Evolutionary conservation across 2,113 vertebrate species (phyloP), one percentile per base, ranked within the genome.

Genomic region (Danionella cerebrum): DNA sequence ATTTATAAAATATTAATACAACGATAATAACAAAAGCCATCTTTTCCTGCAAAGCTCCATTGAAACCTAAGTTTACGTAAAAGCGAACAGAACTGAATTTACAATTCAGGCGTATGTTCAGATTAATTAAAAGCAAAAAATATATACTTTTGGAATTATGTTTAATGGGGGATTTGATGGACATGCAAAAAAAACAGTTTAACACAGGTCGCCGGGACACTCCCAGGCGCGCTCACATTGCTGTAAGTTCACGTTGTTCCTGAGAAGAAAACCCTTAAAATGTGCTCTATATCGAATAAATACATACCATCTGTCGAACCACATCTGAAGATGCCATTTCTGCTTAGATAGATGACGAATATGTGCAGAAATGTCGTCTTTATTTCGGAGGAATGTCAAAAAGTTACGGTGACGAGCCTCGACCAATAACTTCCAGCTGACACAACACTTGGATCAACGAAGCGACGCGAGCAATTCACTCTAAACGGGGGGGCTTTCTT

Each of bases 241-340:
- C 54, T 3, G 31, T 45, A 62, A 66, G 33, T 67, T 45, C 24
- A 16, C 25, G 3, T 27, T 10, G 16, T 11, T 42, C 22, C 9
- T 47, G 10, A 69, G 53, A 24, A 44, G 5, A 2, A 44, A 65
- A 73, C 1, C 44, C 4, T 29, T 2, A 13, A 48, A 41, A 24
- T 4, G 4, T 0, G 6, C 3, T 11, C 21, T 14, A 9, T 24
- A 9, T 48, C 2, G 18, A 24, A 5, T 1, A 2, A 27, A 68
- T 52, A 80, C 85, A 16, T 47, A 87, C 87, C 85, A 75, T 82
- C 67, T 87, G 85, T 39, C 82, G 84, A 59, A 81, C 79, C 53
- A 89, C 84, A 54, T 88, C 87, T 6, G 84, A 80, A 7, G 83
- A 86, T 59, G 85, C 80, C 87, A 89, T 89, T 52, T 33, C 45